Evolutionary conservation across 2,888 invertebrate genomes (phyloP), one percentile per base, ranked within the genome.

Genomic region (Eupithecia subfuscata): DNA sequence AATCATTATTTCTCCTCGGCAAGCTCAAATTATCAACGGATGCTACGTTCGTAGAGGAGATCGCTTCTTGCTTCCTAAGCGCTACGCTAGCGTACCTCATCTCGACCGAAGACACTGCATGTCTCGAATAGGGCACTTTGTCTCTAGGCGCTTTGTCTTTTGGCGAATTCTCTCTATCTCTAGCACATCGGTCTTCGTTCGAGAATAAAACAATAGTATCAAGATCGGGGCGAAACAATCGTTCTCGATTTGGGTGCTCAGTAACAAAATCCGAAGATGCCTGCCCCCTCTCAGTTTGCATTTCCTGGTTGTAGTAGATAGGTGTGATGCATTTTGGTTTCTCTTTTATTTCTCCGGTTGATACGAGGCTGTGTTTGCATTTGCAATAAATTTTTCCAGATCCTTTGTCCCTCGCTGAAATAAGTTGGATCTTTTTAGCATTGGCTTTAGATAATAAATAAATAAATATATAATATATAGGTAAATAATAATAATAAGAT

Each of bases 51-150:
- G 86, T 87, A 0, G 89, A 85, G 2, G 92, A 89, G 80, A 88
- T 85, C 0, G 86, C 83, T 3, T 87, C 82, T 25, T 85, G 85
- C 74, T 87, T 89, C 76, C 81, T 81, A 74, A 82, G 87, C 5
- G 83, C 82, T 56, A 87, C 78, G 75, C 85, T 89, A 2, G 87
- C 84, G 74, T 87, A 89, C 69, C 84, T 84, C n/a, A 92, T 80
- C 75, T 90, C 89, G 56, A 91, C 63, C 1, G 91, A 89, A 0
- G 92, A 91, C 34, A 86, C 78, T 2, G 86, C 79, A 73, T 85
- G 85, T 73, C 85, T 85, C 1, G 81, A 52, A 64, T 37, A 18
- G n/a, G 37, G 37, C 37, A 18, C 43, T 45, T 79, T 79, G 76
- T 63, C 12, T 69, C 75, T 40, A 75, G 69, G 12, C 70, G 56